Evolutionary conservation across 2,888 invertebrate genomes (phyloP).

Genomic region (Ceratothoa steindachneri): DNA sequence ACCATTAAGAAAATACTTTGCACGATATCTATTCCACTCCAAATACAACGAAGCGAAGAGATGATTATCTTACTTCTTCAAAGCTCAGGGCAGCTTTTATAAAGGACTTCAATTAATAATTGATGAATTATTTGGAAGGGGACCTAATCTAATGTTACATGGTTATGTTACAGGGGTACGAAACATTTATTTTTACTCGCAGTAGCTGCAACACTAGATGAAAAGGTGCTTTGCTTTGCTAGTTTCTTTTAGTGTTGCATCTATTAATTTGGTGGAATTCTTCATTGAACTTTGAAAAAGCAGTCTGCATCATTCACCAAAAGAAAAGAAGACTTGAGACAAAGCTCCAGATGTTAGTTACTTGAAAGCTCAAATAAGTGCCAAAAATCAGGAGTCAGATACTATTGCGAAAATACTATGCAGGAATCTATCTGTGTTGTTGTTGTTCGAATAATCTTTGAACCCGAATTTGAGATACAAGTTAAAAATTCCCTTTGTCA

Average conservation of each 20-base stretch:
- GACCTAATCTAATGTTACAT: too few relatives aligned
- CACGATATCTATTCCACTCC: too few relatives aligned
- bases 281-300: not conserved
- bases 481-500: not conserved
- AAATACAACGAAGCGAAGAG: too few relatives aligned
- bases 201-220: too few relatives aligned
- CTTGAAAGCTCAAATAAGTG: conserved; percentile 3
- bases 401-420: not conserved
- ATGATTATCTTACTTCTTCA: too few relatives aligned
- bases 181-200: too few relatives aligned
- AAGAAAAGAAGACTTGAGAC: not conserved
- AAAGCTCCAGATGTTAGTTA: not conserved
- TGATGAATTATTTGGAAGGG: too few relatives aligned
- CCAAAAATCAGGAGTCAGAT: not conserved
- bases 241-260: not conserved
- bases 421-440: not conserved
- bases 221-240: too few relatives aligned
- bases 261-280: not conserved
- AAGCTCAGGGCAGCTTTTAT: too few relatives aligned
- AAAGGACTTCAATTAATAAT: too few relatives aligned
- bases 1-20: too few relatives aligned
- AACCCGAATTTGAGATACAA: not conserved
- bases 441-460: not conserved
- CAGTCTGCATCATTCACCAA: not conserved
- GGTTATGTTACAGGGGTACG: too few relatives aligned